Evolutionary conservation across 1,140 invertebrate genomes (phyloP).

Genomic region (Stratiolaelaps scimitus): DNA sequence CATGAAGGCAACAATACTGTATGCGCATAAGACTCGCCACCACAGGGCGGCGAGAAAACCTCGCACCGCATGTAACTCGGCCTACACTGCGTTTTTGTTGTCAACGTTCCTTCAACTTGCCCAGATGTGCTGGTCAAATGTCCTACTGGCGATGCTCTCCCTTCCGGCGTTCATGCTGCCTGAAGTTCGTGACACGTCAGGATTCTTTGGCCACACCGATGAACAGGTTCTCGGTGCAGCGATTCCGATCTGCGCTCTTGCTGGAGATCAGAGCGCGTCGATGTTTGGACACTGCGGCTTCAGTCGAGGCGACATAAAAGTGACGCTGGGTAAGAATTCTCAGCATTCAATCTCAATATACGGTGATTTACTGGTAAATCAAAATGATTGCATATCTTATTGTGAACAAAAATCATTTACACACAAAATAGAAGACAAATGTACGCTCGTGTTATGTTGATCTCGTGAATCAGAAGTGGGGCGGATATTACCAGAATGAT

Average conservation of each 20-base stretch:
- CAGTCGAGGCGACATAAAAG: slow-evolving; percentile 63
- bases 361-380: too few relatives aligned
- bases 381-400: too few relatives aligned
- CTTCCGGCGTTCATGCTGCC: slow-evolving; percentile 64
- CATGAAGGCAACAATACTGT: too few relatives aligned
- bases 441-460: too few relatives aligned
- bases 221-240: slow-evolving; percentile 55
- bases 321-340: slow-evolving; percentile 69
- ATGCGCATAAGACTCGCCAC: neutral
- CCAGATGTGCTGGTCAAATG: slow-evolving; percentile 58
- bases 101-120: too few relatives aligned
- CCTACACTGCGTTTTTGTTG: slow-evolving; percentile 34
- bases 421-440: too few relatives aligned
- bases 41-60: neutral
- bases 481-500: too few relatives aligned
- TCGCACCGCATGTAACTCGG: slow-evolving; percentile 32
- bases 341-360: too few relatives aligned
- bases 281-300: slow-evolving; percentile 83
- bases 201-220: slow-evolving; percentile 53
- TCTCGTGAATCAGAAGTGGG: too few relatives aligned
- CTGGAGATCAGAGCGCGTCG: slow-evolving; percentile 60
- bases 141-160: slow-evolving; percentile 54
- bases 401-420: too few relatives aligned
- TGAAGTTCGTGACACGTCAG: slow-evolving; percentile 50
- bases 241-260: slow-evolving; percentile 62